Base-by-base conservation (phyloP, 2,797 vertebrate species). In the Momotus momota region DNA sequence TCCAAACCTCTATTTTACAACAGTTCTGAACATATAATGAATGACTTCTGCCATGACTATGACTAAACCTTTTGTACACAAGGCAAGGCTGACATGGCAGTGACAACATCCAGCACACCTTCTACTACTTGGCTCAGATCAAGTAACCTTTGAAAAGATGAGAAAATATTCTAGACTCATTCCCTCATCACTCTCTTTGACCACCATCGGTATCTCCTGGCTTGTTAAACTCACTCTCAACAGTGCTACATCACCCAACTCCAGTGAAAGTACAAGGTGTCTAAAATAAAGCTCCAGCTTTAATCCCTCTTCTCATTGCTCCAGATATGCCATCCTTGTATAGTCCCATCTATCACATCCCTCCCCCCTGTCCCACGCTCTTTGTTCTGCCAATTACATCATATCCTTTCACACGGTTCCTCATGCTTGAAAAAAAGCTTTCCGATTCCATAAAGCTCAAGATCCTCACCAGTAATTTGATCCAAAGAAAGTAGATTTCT, bases 11-110 rank as follows among this genome's bases (percentile, higher is more conserved):
- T 84, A 92, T 83, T 86, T 83, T 70, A 69, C 4, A 22, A 66
- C 43, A 45, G 20, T 23, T 66, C 54, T 51, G 52, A 78, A 54
- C 40, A 49, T 1, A 40, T 3, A 80, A 22, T 6, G 12, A 77
- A 45, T 22, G 14, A 78, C 40, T 90, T 40, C 65, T 85, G 61
- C 67, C 81, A 77, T 4, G 26, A 40, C 74, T 38, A 48, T 35
- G 57, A 93, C 79, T 82, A 91, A 96, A 71, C 19, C 81, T 62
- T 89, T 45, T 69, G 86, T 65, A 90, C 61, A 70, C 70, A 84
- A 70, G 40, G 29, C 55, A 71, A 72, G 57, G 45, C 74, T 86
- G 62, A 80, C 86, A 77, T 0, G 18, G 88, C 27, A 73, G 43
- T 21, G 71, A 64, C 79, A 25, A 43, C 72, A 88, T 41, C 73